Evolutionary conservation across 2,888 invertebrate species (phyloP), one percentile per base, ranked within the genome.

Genomic region (Dicycla oo): DNA sequence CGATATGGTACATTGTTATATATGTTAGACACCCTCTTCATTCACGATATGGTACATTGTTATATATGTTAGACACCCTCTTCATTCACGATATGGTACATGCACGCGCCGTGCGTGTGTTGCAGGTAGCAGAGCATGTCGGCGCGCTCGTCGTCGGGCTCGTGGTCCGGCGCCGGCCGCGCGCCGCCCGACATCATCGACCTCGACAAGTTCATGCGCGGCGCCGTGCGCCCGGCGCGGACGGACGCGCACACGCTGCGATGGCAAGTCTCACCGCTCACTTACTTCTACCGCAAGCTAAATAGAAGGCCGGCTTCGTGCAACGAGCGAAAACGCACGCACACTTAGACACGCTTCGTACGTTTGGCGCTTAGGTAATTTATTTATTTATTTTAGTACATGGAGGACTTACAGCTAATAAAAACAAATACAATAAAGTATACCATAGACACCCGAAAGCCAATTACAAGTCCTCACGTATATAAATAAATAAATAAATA

Each of bases 151-250:
- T 88, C 89, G 84, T 84, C 87, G 74, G 86, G 80, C 75, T 86
- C 85, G 75, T 82, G 88, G 72, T 86, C 87, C 70, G 86, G 82
- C 45, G 75, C 73, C 60, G 83, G 77, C 56, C 78, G 80, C 60
- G 68, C 70, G 49, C 79, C 86, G 34, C 81, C 85, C 10, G 94
- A 94, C 88, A 93, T 95, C 89, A 93, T 95, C 85, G 95, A 95
- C 88, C 88, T 95, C 62, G 95, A 95, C 87, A 92, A 90, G 67
- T 94, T 92, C 89, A 94, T 94, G 92, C 93, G 94, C 75, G 90
- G 89, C 15, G 86, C 86, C 54, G 91, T 92, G 61, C 88, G 91
- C 1, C 91, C 91, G 7, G 76, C 89, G 40, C 81, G 85, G 49
- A 64, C 73, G 56, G 82, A 73, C 69, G 69, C 30, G 43, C 51